Percentiles rank a stretch among this genome's conserved stretches.
Conservation (phyloP, 2,113 vertebrate species). For the Heteronetta atricapilla region DNA sequence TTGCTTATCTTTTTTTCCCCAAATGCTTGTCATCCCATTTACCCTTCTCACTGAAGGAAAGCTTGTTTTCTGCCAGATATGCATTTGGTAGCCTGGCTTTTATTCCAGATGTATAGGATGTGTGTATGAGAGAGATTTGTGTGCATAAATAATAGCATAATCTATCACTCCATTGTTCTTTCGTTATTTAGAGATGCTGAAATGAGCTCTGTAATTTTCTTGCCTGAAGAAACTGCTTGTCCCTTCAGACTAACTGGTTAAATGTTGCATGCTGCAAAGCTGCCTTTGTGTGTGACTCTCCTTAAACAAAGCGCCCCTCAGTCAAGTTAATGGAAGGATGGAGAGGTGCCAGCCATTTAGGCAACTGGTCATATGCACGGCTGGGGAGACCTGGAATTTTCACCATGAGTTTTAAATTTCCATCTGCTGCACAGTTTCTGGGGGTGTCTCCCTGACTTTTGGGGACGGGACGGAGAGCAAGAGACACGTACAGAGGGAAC, state of each 20-base stretch:
- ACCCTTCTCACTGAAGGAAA: background rate
- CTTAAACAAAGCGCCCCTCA: conserved; percentile 38
- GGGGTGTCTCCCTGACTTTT: background rate
- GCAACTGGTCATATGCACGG: background rate
- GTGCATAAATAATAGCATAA: conserved; percentile 18
- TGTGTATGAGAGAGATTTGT: conserved; percentile 37
- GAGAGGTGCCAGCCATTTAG: conserved; percentile 15
- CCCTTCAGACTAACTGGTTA: conserved; percentile 33
- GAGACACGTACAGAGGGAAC: rapidly evolving
- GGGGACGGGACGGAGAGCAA: background rate
- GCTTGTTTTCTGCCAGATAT: background rate
- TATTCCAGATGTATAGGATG: conserved; percentile 23
- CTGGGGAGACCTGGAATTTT: background rate
- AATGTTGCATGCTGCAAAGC: background rate
- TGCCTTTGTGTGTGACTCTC: conserved; percentile 8
- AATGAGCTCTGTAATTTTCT: conserved; percentile 68
- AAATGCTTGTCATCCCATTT: conserved; percentile 6
- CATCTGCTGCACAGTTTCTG: rapidly evolving
- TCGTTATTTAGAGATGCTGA: conserved; percentile 37
- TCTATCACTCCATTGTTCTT: conserved; percentile 37
- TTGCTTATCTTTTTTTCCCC: background rate
- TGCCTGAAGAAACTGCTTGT: conserved; percentile 60
- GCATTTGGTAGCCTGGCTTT: conserved; percentile 4
- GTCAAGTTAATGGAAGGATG: conserved; percentile 7
- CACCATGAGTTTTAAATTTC: background rate